Percentiles rank a stretch among this genome's conserved stretches.
These are phyloP conservation scores for Anabacerthia variegaticeps DNA, from an alignment of 2,797 vertebrate genomes.

Conservation along the genomic window DNA sequence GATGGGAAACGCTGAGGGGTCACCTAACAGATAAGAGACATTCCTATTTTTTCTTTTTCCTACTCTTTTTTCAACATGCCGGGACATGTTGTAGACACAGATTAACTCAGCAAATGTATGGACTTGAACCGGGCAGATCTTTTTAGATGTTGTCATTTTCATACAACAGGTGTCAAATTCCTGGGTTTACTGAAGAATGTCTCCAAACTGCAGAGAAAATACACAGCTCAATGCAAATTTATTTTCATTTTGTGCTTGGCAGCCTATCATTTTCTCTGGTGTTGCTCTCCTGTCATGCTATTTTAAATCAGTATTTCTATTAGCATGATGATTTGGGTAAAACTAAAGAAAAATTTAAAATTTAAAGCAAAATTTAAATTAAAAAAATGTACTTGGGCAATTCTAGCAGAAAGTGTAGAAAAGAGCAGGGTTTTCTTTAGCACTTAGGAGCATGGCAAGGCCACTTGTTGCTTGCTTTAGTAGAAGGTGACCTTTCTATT, in stretches of 20 bases:
- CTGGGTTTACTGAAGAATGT: not conserved
- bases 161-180: not conserved
- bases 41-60: not conserved
- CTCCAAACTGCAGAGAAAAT: not conserved
- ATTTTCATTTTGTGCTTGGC: not conserved
- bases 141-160: not conserved
- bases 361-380: not conserved
- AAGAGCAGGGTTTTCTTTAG: not conserved
- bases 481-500: not conserved
- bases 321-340: not conserved
- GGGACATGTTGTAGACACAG: not conserved
- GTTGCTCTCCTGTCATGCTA: not conserved
- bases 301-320: not conserved
- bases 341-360: not conserved
- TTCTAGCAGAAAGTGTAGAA: not conserved
- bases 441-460: not conserved
- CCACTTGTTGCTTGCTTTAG: not conserved
- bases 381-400: not conserved
- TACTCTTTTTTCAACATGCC: not conserved
- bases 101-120: not conserved
- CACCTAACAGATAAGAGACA: not conserved
- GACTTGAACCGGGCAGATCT: not conserved
- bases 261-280: not conserved
- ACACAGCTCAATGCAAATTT: not conserved
- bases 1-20: not conserved